Base-by-base conservation (phyloP, 2,888 invertebrate species). In the Chaetoderma sp. region DNA sequence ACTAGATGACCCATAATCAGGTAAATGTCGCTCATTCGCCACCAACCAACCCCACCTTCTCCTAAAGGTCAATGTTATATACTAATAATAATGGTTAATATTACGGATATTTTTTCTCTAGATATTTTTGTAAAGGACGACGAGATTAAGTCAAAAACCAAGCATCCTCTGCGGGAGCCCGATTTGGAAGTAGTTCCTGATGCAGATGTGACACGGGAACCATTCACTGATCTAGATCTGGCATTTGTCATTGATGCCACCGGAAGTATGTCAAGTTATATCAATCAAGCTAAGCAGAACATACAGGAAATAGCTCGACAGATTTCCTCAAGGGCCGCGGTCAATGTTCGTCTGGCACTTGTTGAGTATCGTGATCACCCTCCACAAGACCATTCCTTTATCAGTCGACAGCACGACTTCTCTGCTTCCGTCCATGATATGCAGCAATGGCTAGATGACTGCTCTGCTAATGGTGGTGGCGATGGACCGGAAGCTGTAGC, bases 201-300 rank as follows among this genome's bases (percentile, higher is more conserved):
- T n/a, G n/a, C n/a, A n/a, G n/a, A n/a, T n/a, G n/a, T n/a, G n/a
- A n/a, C n/a, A n/a, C n/a, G n/a, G n/a, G n/a, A n/a, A n/a, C n/a
- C n/a, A n/a, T n/a, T n/a, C n/a, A 72, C 75, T 16, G 47, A 75
- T 10, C 67, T 83, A 57, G 83, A 83, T 68, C 65, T 83, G 65
- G 83, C 78, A 0, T 83, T 83, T 61, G 82, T 78, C 58, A 80
- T 83, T 82, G 83, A 83, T 63, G 79, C 79, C 66, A 82, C 82
- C 0, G 80, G 79, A 4, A 82, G 82, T 65, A 84, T 84, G 84
- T 74, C 78, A 0, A 73, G 74, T 2, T 83, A 83, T 63, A 84
- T 84, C 23, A 44, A 75, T 6, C 72, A 74, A 18, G 82, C 82
- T 1, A 65, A 72, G 45, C 63, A 80, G 50, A 82, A 77, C 66